Evolutionary conservation across 2,797 vertebrate genomes (phyloP).

Genomic region (Anguilla anguilla): DNA sequence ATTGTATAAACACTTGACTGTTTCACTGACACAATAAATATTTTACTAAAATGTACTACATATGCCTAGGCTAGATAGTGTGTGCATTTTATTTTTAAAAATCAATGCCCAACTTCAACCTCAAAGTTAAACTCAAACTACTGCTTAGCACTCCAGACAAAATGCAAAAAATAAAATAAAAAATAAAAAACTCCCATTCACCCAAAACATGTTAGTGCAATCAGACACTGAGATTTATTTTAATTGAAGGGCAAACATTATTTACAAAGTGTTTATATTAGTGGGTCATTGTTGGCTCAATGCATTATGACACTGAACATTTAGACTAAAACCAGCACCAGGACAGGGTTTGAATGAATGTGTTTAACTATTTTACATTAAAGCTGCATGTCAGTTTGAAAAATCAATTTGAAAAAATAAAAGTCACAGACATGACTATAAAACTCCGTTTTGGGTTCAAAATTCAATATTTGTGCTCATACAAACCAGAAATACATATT

Average conservation of each 20-base stretch:
- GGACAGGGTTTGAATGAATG: neutral
- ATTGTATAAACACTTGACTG: neutral
- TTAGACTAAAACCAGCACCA: neutral
- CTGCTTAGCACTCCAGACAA: neutral
- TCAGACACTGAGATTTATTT: conserved; percentile 6
- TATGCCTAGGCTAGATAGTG: conserved; percentile 39
- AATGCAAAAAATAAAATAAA: neutral
- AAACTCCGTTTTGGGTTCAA: neutral
- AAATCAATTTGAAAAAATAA: neutral
- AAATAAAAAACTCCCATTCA: neutral
- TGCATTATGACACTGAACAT: neutral
- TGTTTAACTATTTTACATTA: neutral
- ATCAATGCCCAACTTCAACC: neutral
- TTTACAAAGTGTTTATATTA: neutral
- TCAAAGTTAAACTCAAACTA: neutral
- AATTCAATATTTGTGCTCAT: conserved; percentile 15
- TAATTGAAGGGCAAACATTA: conserved; percentile 12
- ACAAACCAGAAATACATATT: neutral
- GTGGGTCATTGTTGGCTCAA: neutral
- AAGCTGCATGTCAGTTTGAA: neutral
- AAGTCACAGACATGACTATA: neutral
- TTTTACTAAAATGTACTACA: neutral
- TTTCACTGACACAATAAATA: neutral
- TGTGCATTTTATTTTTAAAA: conserved; percentile 24
- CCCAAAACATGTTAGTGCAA: neutral